These are phyloP conservation scores for Sebastes jordani DNA, from an alignment of 2,797 vertebrate species.

Conservation along the genomic window DNA sequence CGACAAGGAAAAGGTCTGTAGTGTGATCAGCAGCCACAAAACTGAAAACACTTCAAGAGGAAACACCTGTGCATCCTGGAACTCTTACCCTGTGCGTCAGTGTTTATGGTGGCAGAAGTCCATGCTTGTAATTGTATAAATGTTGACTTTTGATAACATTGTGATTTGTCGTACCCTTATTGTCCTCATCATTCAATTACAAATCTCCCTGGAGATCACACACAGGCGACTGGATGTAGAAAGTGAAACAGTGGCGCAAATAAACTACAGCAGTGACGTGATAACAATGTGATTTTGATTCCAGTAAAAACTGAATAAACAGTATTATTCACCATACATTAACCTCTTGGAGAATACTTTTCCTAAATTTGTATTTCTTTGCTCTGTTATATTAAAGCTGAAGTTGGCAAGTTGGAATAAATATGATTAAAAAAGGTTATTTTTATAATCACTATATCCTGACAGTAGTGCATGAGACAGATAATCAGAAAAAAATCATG, in stretches of 20 bases:
- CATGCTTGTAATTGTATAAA: neutral
- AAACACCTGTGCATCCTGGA: neutral
- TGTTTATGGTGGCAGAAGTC: neutral
- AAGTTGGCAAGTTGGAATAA: too few species aligned
- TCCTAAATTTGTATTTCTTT: neutral
- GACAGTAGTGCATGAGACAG: too few species aligned
- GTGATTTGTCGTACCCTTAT: neutral
- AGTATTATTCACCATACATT: neutral
- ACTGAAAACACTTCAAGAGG: neutral
- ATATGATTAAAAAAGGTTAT: too few species aligned
- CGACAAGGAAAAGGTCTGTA: neutral
- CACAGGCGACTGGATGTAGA: neutral
- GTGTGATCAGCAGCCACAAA: neutral
- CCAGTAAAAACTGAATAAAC: neutral
- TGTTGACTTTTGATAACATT: neutral
- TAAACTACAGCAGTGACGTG: neutral
- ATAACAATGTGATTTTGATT: neutral
- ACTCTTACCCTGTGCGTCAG: accelerated
- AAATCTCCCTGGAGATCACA: neutral
- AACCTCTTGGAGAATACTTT: neutral
- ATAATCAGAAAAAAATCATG: too few species aligned
- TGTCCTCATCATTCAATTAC: neutral
- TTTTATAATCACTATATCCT: too few species aligned
- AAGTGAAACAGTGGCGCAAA: neutral
- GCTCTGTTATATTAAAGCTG: too few species aligned